Evolutionary conservation across 2,797 vertebrate genomes (phyloP).

Genomic region (Balearica regulorum): DNA sequence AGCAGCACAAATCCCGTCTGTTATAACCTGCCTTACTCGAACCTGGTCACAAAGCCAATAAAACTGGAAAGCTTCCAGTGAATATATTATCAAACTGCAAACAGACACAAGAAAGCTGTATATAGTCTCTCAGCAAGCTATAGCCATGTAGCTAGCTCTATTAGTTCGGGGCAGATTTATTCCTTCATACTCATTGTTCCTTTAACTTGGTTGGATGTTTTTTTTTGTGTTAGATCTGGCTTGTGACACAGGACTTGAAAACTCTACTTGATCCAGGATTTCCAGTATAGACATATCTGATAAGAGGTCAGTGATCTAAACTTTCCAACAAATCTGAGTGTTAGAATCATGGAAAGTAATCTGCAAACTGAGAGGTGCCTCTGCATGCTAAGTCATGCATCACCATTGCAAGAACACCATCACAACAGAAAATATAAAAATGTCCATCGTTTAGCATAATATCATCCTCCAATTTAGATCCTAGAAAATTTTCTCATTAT

Average conservation of each 20-base stretch:
- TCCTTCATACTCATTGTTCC: accelerated
- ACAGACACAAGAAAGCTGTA: not conserved
- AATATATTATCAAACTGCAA: not conserved
- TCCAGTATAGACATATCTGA: not conserved
- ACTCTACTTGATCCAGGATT: not conserved
- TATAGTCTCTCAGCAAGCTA: not conserved
- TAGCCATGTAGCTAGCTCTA: not conserved
- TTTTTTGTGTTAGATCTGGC: not conserved
- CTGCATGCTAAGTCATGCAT: not conserved
- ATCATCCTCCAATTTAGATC: not conserved
- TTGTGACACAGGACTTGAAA: not conserved
- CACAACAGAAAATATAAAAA: not conserved
- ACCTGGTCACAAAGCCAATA: not conserved
- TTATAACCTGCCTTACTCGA: not conserved
- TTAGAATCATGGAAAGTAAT: not conserved
- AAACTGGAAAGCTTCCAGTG: not conserved
- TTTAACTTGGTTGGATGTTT: not conserved
- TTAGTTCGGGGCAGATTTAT: not conserved
- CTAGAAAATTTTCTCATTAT: not conserved
- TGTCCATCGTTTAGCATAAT: not conserved
- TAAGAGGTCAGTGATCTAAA: not conserved
- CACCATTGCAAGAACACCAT: not conserved
- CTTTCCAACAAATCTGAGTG: not conserved
- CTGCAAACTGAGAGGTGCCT: not conserved
- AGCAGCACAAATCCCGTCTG: not conserved